A percentile compares a stretch with the other conserved stretches of the same genome.
These are phyloP conservation scores for Listrodromus nycthemerus DNA, from an alignment of 2,888 invertebrate genomes.

Conservation along the genomic window DNA sequence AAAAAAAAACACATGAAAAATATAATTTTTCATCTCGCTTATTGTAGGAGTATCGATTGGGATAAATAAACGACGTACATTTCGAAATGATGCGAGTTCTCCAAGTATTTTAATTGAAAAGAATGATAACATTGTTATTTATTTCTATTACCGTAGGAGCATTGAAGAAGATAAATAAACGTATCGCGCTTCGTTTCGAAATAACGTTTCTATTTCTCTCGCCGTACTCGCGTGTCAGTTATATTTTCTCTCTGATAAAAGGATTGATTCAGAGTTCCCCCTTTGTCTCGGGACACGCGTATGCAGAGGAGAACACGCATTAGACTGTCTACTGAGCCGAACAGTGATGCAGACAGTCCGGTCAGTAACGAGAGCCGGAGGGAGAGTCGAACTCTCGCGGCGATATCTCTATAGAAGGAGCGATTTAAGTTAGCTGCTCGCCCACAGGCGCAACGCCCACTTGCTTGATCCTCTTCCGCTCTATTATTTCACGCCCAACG, in stretches of 20 bases:
- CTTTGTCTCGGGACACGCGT: not conserved
- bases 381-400: slow-evolving; percentile 32
- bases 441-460: slow-evolving; percentile 60
- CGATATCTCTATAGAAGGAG: slow-evolving; percentile 66
- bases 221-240: not conserved
- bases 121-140: no score
- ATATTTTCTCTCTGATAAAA: not conserved
- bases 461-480: slow-evolving; percentile 59
- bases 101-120: no score
- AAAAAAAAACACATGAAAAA: no score
- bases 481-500: slow-evolving; percentile 46
- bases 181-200: not conserved
- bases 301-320: slow-evolving; percentile 15
- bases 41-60: no score
- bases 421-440: slow-evolving; percentile 59
- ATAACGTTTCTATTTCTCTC: not conserved
- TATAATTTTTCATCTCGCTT: no score
- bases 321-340: slow-evolving; percentile 23
- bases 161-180: not conserved
- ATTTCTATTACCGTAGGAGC: not conserved
- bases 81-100: no score
- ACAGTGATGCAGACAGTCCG: slow-evolving; percentile 47
- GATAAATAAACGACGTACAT: no score
- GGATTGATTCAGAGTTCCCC: not conserved
- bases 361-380: slow-evolving; percentile 42